Evolutionary conservation across 2,888 invertebrate genomes (phyloP), one percentile per base, ranked within the genome.

Genomic region (Polydrusus cervinus): DNA sequence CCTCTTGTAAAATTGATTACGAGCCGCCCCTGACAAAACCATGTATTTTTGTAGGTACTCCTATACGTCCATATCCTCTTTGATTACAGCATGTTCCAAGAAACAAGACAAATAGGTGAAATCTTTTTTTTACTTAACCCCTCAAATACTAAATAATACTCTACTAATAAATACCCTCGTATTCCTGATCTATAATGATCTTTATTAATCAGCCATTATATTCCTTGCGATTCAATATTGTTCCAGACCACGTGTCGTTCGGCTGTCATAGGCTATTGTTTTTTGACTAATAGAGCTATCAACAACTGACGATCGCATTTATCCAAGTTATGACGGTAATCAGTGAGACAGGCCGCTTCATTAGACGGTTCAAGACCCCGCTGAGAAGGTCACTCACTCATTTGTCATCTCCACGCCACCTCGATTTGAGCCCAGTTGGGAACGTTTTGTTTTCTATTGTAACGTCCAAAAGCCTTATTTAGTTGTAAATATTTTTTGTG

Each of bases 221-320:
- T 76, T 78, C 77, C 79, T 78, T 78, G 79, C 78, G 81, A 82
- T 83, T 82, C 83, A 82, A 82, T 83, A 84, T 83, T 82, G 81
- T 83, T 84, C 80, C 73, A 79, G 75, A 80, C 78, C 81, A 80
- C 78, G 80, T 79, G 82, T 82, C 82, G 81, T 83, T 82, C 81
- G 80, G 76, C 84, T 83, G 82, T 84, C 84, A 81, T 77, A 80
- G 78, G 69, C 80, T 81, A 81, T 85, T 85, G 85, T 85, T 78
- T 78, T 78, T 82, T 84, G 85, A 86, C 84, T 84, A 84, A 86
- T 85, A 83, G 85, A 86, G 85, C 85, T 84, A 85, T 85, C 85
- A 85, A 81, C 83, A 79, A 81, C 83, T 84, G 85, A 84, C 83
- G 84, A 83, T 83, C 84, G 79, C 85, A 85, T 85, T 84, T 85